Percentiles rank a stretch among this genome's conserved stretches.
Conservation (phyloP, 2,888 invertebrate species). For the Drosophila pseudotalamancana region DNA sequence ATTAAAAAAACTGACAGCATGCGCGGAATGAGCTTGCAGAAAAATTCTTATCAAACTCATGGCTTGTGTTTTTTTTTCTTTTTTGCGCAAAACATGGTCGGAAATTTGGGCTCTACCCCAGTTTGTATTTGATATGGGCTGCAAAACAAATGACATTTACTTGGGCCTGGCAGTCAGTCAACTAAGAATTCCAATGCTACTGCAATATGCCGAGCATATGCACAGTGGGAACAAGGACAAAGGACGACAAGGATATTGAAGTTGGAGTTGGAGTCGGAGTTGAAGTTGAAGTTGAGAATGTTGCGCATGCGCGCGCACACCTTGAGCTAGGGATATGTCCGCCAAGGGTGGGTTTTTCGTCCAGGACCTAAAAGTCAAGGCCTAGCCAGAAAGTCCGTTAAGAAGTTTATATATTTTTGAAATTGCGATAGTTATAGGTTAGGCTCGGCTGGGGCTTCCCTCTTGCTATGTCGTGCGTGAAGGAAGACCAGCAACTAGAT, state of each 20-base stretch:
- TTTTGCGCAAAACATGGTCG: slow-evolving; percentile 26
- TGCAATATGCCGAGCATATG: slow-evolving; percentile 65
- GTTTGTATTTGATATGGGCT: slow-evolving; percentile 8
- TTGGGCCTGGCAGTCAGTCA: slow-evolving; percentile 31
- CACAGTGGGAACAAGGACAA: slow-evolving; percentile 43
- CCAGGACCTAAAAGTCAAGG: slow-evolving; percentile 63
- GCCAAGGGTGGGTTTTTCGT: slow-evolving; percentile 59
- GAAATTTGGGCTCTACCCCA: slow-evolving; percentile 42
- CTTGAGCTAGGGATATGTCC: slow-evolving; percentile 41
- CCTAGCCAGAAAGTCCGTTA: slow-evolving; percentile 63
- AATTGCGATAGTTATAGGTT: slow-evolving; percentile 47
- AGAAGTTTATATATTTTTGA: slow-evolving; percentile 46
- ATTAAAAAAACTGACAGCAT: slow-evolving; percentile 27
- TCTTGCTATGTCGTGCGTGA: slow-evolving; percentile 41
- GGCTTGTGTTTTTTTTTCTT: slow-evolving; percentile 40
- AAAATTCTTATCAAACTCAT: slow-evolving; percentile 26
- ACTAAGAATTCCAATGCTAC: slow-evolving; percentile 55
- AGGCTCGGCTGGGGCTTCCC: slow-evolving; percentile 13
- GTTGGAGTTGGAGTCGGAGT: slow-evolving; percentile 5
- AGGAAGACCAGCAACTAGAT: slow-evolving; percentile 63
- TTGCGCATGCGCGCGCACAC: slow-evolving; percentile 78
- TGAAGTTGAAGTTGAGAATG: slow-evolving; percentile 12
- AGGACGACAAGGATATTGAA: slow-evolving; percentile 3
- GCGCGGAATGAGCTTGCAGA: slow-evolving; percentile 66
- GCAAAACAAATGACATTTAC: slow-evolving; percentile 64